Evolutionary conservation across 2,113 vertebrate genomes (phyloP).

Genomic region (Sebastes schlegelii): DNA sequence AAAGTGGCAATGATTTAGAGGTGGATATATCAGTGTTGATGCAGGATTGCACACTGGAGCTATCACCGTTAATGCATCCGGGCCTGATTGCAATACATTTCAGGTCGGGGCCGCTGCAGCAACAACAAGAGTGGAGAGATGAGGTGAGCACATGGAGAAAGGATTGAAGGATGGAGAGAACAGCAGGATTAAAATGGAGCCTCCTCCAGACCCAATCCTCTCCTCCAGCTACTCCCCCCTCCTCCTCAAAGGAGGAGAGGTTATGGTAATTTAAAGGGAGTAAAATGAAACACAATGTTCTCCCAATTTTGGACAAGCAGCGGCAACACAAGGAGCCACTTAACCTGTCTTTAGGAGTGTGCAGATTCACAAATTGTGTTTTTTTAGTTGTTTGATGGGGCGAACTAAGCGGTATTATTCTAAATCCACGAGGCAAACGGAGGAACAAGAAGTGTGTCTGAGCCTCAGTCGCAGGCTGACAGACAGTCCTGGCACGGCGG

Average conservation of each 20-base stretch:
- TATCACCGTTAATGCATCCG: not conserved
- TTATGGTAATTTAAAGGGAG: constrained; percentile 51
- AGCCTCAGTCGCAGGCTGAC: constrained; percentile 45
- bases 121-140: constrained; percentile 10
- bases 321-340: not conserved
- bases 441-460: constrained; percentile 44
- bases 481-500: constrained; percentile 55
- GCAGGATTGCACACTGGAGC: not conserved
- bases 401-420: constrained; percentile 22
- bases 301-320: not conserved
- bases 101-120: not conserved
- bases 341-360: not conserved
- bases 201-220: not conserved
- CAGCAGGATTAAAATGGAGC: constrained; percentile 44
- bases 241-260: constrained; percentile 2
- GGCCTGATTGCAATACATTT: constrained; percentile 2
- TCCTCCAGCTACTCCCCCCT: constrained; percentile 2
- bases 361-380: constrained; percentile 20
- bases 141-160: not conserved
- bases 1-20: constrained; percentile 14
- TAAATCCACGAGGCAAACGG: constrained; percentile 38
- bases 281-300: constrained; percentile 31
- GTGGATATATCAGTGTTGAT: not conserved
- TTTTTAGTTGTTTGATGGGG: constrained; percentile 8
- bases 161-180: constrained; percentile 28